phyloP scores from a whole-genome alignment of 1,140 invertebrate genomes.

The Drosophila repletoides region DNA sequence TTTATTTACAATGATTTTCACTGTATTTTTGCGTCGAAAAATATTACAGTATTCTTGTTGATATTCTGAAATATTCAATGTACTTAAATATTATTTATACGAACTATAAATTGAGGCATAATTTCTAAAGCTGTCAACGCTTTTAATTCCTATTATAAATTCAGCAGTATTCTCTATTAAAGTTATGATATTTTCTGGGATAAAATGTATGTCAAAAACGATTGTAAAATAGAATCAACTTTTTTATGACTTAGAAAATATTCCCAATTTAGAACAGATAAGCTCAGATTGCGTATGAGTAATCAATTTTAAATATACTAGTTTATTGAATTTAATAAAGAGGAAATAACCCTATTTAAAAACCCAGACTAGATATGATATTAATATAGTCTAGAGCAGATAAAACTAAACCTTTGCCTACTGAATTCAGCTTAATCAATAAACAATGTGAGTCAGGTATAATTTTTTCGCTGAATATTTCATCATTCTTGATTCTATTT shows the following conservation, averaged over 20 bases:
- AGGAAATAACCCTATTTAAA: not conserved
- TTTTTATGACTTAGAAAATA: no score
- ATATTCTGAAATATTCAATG: not conserved
- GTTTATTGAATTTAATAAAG: no score
- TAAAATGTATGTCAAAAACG: no score
- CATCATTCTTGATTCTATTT: no score
- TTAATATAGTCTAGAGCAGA: not conserved
- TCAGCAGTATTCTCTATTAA: no score
- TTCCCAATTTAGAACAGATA: no score
- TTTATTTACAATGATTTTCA: not conserved
- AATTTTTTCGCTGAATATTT: no score
- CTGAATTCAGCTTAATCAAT: not conserved
- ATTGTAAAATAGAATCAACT: no score
- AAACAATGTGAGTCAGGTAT: not conserved
- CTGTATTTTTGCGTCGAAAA: not conserved
- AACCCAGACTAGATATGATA: not conserved
- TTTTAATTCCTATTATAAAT: no score
- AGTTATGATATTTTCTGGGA: no score
- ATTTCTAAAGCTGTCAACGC: not conserved
- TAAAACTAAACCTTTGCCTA: not conserved
- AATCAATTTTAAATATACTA: not conserved
- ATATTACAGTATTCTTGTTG: conserved; percentile 3
- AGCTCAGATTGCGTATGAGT: not conserved
- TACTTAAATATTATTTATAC: not conserved
- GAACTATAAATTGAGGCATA: not conserved